phyloP scores from a whole-genome alignment of 2,888 invertebrate genomes.

The Idaea aversata region DNA sequence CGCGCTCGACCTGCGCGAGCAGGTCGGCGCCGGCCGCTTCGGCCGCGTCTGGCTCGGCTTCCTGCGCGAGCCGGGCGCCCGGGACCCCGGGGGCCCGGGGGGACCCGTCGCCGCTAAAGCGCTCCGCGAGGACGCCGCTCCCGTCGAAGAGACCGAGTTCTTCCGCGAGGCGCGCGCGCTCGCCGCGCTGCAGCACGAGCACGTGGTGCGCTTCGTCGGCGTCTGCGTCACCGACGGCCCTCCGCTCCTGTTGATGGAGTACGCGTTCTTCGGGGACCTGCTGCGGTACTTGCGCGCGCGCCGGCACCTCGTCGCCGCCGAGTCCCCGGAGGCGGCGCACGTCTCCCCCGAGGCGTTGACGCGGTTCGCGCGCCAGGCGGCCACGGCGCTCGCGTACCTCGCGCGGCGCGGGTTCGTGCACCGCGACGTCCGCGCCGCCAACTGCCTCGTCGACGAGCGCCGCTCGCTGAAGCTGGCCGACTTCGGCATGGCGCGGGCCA shows the following conservation, averaged over 20 bases:
- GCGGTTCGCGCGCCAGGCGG: slow-evolving; percentile 46
- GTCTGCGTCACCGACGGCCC: slow-evolving; percentile 88
- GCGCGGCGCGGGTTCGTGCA: slow-evolving; percentile 89
- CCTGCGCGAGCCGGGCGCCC: slow-evolving; percentile 34
- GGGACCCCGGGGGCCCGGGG: too few species aligned
- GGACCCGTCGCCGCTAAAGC: slow-evolving; percentile 91
- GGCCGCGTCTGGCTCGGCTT: slow-evolving; percentile 53
- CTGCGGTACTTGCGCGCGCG: slow-evolving; percentile 87
- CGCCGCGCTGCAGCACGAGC: slow-evolving; percentile 91
- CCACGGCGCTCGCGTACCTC: slow-evolving; percentile 79
- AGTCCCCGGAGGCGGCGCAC: slow-evolving; percentile 77
- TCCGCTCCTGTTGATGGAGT: slow-evolving; percentile 94
- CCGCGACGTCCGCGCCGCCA: slow-evolving; percentile 90
- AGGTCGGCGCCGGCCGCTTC: slow-evolving; percentile 54
- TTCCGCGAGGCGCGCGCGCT: slow-evolving; percentile 93
- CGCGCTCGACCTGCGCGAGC: slow-evolving; percentile 38
- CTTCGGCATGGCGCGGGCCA: slow-evolving; percentile 92
- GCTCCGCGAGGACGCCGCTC: slow-evolving; percentile 86
- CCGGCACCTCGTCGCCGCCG: slow-evolving; percentile 84
- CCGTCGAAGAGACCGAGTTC: slow-evolving; percentile 86
- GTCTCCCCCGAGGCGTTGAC: slow-evolving; percentile 51
- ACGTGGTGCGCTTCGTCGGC: slow-evolving; percentile 90
- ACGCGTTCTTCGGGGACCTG: slow-evolving; percentile 93
- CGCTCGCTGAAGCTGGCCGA: slow-evolving; percentile 89
- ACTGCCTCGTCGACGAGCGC: slow-evolving; percentile 87